Percentiles rank a stretch among this genome's conserved stretches.
phyloP scores from a whole-genome alignment of 1,140 invertebrate species.

The Drosophila sechellia region DNA sequence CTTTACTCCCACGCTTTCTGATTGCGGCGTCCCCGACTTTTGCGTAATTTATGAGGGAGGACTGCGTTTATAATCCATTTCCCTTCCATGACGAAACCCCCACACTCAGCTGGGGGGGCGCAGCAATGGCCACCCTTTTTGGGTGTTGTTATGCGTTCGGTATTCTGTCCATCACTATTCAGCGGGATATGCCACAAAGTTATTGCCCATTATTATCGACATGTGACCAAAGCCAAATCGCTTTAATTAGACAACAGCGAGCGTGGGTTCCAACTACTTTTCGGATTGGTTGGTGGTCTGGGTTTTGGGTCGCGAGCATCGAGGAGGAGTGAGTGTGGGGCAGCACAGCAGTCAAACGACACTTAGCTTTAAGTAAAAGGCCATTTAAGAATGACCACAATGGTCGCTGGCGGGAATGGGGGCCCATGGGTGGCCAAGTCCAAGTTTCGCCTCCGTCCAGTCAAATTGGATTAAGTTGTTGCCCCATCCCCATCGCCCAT shows the following conservation, averaged over 20 bases:
- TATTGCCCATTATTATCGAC: constrained; percentile 46
- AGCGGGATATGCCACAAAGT: constrained; percentile 22
- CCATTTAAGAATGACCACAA: constrained; percentile 68
- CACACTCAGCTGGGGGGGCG: background rate
- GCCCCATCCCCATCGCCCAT: constrained; percentile 21
- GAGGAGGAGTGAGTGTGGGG: background rate
- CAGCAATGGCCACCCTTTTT: background rate
- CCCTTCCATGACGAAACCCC: background rate
- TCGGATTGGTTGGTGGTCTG: background rate
- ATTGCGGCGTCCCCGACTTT: constrained; percentile 6
- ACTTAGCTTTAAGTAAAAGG: constrained; percentile 78
- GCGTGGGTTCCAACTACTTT: constrained; percentile 1
- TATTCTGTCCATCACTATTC: constrained; percentile 14
- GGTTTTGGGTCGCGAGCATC: background rate
- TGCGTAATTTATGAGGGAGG: constrained; percentile 44
- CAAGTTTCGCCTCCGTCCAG: constrained; percentile 53
- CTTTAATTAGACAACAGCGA: constrained; percentile 52
- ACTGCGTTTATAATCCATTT: constrained; percentile 21
- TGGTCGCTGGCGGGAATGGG: background rate
- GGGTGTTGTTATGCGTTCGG: too few species aligned
- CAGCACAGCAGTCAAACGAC: constrained; percentile 53
- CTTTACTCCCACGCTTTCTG: background rate
- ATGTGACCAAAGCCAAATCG: constrained; percentile 28
- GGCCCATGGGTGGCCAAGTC: constrained; percentile 16
- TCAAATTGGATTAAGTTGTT: constrained; percentile 82